phyloP scores from a whole-genome alignment of 2,113 vertebrate genomes.

The Numenius arquata region DNA sequence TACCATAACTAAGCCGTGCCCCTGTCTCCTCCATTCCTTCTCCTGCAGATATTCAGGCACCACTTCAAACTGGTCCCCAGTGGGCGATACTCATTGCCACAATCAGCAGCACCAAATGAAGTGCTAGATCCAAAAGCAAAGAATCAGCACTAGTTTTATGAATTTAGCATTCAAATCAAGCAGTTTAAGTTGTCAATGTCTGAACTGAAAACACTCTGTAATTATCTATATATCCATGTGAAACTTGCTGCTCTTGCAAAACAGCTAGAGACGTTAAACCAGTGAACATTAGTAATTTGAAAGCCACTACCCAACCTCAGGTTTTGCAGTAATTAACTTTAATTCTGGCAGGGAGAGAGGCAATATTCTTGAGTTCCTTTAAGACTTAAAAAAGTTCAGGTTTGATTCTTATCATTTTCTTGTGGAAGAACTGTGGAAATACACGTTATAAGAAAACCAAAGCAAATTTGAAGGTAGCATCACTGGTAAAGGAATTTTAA shows the following conservation, averaged over 20 bases:
- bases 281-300: not conserved
- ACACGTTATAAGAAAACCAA: not conserved
- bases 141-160: not conserved
- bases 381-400: not conserved
- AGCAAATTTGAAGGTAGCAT: not conserved
- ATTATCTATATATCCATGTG: not conserved
- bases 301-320: not conserved
- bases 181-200: not conserved
- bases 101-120: not conserved
- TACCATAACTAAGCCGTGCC: not conserved
- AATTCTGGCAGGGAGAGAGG: not conserved
- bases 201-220: not conserved
- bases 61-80: not conserved
- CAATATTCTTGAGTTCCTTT: not conserved
- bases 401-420: not conserved
- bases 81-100: not conserved
- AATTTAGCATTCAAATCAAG: conserved; percentile 25
- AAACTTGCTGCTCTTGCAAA: not conserved
- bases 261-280: not conserved
- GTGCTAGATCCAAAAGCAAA: not conserved
- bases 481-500: not conserved
- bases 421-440: not conserved
- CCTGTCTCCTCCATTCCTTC: not conserved
- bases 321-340: not conserved
- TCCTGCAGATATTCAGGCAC: not conserved